A percentile compares a stretch with the other conserved stretches of the same genome.
Evolutionary conservation across 1,140 invertebrate species (phyloP).

Genomic region (Plectrocnemia conspersa): DNA sequence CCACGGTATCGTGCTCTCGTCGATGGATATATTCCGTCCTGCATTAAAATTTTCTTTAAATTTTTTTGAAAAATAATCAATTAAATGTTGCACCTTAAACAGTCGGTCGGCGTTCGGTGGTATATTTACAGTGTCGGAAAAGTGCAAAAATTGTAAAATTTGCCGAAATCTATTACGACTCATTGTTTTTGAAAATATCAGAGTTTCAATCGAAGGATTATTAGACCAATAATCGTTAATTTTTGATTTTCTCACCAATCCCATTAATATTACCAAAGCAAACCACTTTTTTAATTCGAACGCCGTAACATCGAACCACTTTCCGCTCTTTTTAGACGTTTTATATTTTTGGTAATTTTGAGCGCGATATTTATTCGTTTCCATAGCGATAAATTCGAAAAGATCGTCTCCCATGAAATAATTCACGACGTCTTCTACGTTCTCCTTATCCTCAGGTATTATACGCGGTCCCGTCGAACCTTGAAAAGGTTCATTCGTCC

Average conservation of each 20-base stretch:
- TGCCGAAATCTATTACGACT: slow-evolving; percentile 33
- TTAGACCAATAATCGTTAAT: slow-evolving; percentile 38
- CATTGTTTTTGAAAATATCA: slow-evolving; percentile 36
- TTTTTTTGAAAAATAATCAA: slow-evolving; percentile 33
- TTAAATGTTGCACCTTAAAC: slow-evolving; percentile 28
- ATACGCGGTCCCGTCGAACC: not conserved
- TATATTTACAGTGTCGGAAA: slow-evolving; percentile 33
- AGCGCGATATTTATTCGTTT: slow-evolving; percentile 34
- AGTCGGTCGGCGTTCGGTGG: slow-evolving; percentile 20
- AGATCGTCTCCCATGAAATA: slow-evolving; percentile 34
- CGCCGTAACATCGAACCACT: slow-evolving; percentile 31
- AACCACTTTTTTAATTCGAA: slow-evolving; percentile 36
- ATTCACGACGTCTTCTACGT: slow-evolving; percentile 19
- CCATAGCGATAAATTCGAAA: slow-evolving; percentile 29
- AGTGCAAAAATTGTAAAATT: slow-evolving; percentile 33
- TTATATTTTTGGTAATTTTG: slow-evolving; percentile 26
- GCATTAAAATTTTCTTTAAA: slow-evolving; percentile 34
- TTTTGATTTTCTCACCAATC: slow-evolving; percentile 31
- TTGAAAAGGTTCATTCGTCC: not conserved
- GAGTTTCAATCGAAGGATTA: slow-evolving; percentile 31
- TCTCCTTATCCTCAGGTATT: not conserved
- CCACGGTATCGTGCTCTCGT: slow-evolving; percentile 34
- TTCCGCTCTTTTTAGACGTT: slow-evolving; percentile 20
- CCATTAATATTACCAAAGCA: slow-evolving; percentile 35
- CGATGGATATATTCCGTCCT: slow-evolving; percentile 33